Evolutionary conservation across 2,113 vertebrate species (phyloP).

Genomic region (Semnornis frantzii): DNA sequence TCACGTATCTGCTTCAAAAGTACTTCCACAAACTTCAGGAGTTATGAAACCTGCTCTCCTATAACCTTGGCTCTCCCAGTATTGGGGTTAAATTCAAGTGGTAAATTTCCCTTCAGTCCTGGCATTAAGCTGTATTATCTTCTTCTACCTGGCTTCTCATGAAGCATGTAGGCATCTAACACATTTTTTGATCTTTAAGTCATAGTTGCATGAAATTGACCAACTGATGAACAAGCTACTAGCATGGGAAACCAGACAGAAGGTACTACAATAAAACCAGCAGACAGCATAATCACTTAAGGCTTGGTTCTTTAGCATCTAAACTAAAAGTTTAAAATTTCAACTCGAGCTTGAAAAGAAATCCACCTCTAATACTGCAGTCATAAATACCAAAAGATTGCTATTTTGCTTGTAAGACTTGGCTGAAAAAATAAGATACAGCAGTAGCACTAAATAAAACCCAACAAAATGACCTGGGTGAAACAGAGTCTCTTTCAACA

Average conservation of each 20-base stretch:
- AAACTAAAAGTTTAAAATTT: not conserved
- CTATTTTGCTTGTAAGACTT: not conserved
- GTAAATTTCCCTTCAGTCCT: not conserved
- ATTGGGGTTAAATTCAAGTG: accelerated
- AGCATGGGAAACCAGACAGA: not conserved
- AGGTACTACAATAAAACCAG: not conserved
- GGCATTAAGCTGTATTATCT: not conserved
- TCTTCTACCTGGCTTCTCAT: not conserved
- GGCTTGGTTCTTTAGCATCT: not conserved
- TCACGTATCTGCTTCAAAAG: not conserved
- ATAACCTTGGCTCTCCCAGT: not conserved
- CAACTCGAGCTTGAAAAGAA: not conserved
- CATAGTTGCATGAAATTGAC: not conserved
- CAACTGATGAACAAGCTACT: not conserved
- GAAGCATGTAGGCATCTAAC: not conserved
- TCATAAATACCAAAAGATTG: not conserved
- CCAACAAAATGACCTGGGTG: not conserved
- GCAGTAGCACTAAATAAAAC: not conserved
- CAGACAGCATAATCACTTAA: not conserved
- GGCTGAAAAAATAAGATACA: not conserved
- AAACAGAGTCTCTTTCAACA: not conserved
- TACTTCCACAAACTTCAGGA: not conserved
- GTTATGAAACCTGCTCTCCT: not conserved
- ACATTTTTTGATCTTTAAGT: not conserved
- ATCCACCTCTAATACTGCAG: not conserved